Evolutionary conservation across 1,140 invertebrate species (phyloP), one percentile per base, ranked within the genome.

Genomic region (Heliconius melpomene): DNA sequence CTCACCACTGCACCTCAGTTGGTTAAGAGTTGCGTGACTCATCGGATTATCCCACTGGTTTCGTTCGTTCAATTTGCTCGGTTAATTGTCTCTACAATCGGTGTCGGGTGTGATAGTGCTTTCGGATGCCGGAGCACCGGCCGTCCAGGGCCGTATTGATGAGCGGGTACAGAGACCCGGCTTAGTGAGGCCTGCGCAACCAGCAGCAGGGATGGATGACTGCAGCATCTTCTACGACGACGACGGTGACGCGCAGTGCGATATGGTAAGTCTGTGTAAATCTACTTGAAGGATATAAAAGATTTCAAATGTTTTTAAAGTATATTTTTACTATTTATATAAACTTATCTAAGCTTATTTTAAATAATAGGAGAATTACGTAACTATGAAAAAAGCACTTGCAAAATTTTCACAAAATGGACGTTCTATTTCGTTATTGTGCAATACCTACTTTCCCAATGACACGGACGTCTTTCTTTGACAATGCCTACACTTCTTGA

Each of bases 151-250:
- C 82, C 82, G 81, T 75, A 75, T 89, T 89, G 84, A 90, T 88
- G 90, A 88, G 83, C 84, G 86, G 87, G 86, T 84, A 82, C 73
- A 80, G 80, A 84, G 83, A 86, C 83, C 88, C 84, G 85, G 90
- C 87, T 85, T 87, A 89, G 82, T 84, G 85, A 91, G 87, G 79
- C 84, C 86, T 84, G 84, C 84, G 80, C 76, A 81, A 81, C 83
- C 83, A 88, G 87, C 88, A 84, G 87, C 88, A 91, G 88, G 87
- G 84, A 93, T 94, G 93, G 91, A 92, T 88, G 92, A 93, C 88
- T 91, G 89, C 85, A 89, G 87, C 87, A 86, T 89, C 85, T 93
- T 93, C 88, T 93, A 93, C 91, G 92, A 92, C 93, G 91, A 92
- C 87, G 92, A 93, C 90, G 90, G 88, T 84, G 91, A 93, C 89